Conservation (phyloP, 2,797 vertebrate species). For the Triplophysa bombifrons region DNA sequence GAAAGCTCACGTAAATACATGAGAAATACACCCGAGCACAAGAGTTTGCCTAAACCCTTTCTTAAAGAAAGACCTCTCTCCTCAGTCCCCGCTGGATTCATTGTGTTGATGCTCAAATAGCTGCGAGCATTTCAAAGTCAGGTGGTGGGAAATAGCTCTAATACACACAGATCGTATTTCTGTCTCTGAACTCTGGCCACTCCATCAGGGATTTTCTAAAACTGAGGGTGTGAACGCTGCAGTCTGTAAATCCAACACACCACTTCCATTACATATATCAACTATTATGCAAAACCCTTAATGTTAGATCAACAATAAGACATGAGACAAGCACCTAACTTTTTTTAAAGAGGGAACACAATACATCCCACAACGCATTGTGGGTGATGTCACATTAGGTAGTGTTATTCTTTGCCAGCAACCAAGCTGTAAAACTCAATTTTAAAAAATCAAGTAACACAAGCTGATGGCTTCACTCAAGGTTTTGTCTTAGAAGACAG, state of each 20-base stretch:
- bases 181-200: slow-evolving; percentile 3
- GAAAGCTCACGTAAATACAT: neutral
- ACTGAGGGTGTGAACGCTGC: slow-evolving; percentile 13
- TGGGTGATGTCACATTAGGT: neutral
- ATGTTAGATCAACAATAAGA: neutral
- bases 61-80: slow-evolving; percentile 2
- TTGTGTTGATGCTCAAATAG: neutral
- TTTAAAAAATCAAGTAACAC: neutral
- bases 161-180: slow-evolving; percentile 26
- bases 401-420: neutral
- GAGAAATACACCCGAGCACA: no score
- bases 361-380: neutral
- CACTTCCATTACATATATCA: neutral
- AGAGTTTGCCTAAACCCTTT: neutral
- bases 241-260: neutral
- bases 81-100: neutral
- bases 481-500: no score
- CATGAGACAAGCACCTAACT: neutral
- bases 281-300: neutral
- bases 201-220: neutral
- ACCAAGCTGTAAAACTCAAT: neutral
- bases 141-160: slow-evolving; percentile 15
- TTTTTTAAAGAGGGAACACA: neutral
- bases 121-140: slow-evolving; percentile 12
- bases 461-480: neutral